Base-by-base conservation (phyloP, 2,888 invertebrate species). In the Pantelozetes paolii region DNA sequence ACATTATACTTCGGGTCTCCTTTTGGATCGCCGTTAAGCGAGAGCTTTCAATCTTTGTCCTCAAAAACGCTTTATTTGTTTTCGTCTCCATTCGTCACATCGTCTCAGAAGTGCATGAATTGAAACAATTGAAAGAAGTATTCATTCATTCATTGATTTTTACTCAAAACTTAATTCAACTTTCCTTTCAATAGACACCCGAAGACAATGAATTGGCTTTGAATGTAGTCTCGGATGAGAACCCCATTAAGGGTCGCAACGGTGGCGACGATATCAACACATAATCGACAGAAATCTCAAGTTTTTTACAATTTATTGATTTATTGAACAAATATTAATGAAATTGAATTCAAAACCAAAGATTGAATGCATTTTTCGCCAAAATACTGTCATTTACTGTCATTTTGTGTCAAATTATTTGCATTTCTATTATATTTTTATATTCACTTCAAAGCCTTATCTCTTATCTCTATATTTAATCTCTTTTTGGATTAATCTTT, bases 31-130 rank as follows among this genome's bases (percentile, higher is more conserved):
- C 42, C 3, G 23, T 67, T 32, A 67, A 67, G n/a, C 6, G n/a
- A 23, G 67, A 67, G 32, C 32, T 67, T 11, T 67, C 67, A 5
- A 67, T 67, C 40, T 67, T 67, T 42, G 3, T 67, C 11, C 67
- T 67, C n/a, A 67, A 67, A 40, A 67, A 67, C 23, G 67, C 67
- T 1, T 67, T 67, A 23, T 67, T 42, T 11, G 23, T 67, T 42
- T 67, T 67, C 32, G 13, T 67, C 1, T 13, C 40, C 23, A 67
- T 42, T 67, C 67, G 67, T 20, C 42, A 42, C n/a, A 36, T 67
- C 40, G n/a, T 67, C 5, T 42, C 67, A 40, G 67, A 67, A 42
- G 40, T 67, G 1, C 36, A 67, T 23, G 40, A 40, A 67, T 67
- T 67, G 40, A 36, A 23, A 1, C 30, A 20, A 40, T 40, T 23